Evolutionary conservation across 1,140 invertebrate genomes (phyloP).

Genomic region (Meloidogyne hapla): DNA sequence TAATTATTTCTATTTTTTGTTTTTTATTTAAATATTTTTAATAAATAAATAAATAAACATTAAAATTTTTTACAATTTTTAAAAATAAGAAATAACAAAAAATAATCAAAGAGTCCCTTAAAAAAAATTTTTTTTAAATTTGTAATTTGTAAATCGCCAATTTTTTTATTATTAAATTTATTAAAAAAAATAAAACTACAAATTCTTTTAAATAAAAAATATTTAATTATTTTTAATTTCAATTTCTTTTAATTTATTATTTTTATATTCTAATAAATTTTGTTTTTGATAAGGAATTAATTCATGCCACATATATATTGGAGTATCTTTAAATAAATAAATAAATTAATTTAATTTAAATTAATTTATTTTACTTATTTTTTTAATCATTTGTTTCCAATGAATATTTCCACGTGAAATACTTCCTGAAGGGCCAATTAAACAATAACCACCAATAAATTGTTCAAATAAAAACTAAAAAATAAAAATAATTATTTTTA

Average conservation of each 20-base stretch:
- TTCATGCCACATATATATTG: constrained; percentile 18
- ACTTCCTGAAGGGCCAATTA: constrained; percentile 22
- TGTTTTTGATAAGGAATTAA: not conserved
- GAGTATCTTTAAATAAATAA: not conserved
- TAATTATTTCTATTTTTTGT: not conserved
- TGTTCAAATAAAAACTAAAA: constrained; percentile 4
- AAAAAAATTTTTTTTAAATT: too few relatives aligned
- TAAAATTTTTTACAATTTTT: not conserved
- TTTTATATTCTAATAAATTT: too few relatives aligned
- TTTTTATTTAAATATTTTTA: not conserved
- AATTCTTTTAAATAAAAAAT: too few relatives aligned
- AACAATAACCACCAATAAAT: not conserved
- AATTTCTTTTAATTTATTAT: too few relatives aligned
- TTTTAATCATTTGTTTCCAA: constrained; percentile 27
- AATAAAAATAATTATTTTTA: not conserved
- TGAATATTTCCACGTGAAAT: constrained; percentile 1
- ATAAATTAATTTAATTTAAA: not conserved
- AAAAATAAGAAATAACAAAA: too few relatives aligned
- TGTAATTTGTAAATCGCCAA: too few relatives aligned
- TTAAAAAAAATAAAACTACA: constrained; percentile 8
- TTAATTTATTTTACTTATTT: constrained; percentile 6
- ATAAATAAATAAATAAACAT: not conserved
- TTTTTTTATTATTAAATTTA: too few relatives aligned
- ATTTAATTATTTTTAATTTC: too few relatives aligned
- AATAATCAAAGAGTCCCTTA: too few relatives aligned